phyloP scores from a whole-genome alignment of 30 jellyfish, hydroid and myxozoan species.

The Aurelia coerulea region DNA sequence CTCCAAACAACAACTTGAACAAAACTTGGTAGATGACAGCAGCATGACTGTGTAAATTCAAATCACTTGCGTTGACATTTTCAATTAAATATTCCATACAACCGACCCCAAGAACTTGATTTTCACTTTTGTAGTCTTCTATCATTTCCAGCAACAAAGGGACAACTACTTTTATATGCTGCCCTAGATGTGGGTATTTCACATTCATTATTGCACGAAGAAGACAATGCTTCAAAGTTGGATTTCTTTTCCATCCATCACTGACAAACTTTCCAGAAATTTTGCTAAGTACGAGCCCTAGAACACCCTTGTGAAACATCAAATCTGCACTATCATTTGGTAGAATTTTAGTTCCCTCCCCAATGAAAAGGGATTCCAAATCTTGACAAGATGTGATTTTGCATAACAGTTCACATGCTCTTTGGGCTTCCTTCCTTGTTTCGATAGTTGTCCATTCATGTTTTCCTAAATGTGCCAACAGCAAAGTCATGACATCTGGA shows the following conservation, averaged over 20 bases:
- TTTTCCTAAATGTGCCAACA: conserved; percentile 24
- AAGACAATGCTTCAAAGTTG: conserved; percentile 42
- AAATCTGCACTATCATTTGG: not conserved
- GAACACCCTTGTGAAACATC: conserved; percentile 62
- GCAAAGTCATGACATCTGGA: not conserved
- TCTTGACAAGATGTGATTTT: conserved; percentile 12
- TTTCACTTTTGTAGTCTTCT: conserved; percentile 66
- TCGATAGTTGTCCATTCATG: conserved; percentile 47
- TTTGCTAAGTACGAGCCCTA: conserved; percentile 34
- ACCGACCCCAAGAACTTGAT: conserved; percentile 75
- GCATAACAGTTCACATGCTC: not conserved
- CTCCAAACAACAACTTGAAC: conserved; percentile 64
- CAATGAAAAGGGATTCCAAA: conserved; percentile 35
- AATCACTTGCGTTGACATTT: conserved; percentile 79
- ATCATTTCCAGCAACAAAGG: conserved; percentile 58
- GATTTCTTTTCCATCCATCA: conserved; percentile 69
- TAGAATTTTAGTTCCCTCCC: not conserved
- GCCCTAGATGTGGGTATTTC: conserved; percentile 65
- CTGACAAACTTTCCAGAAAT: conserved; percentile 24
- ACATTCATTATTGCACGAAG: conserved; percentile 50
- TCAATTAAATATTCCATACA: conserved; percentile 49
- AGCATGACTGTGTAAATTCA: conserved; percentile 69
- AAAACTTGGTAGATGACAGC: conserved; percentile 71
- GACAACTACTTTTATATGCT: conserved; percentile 42
- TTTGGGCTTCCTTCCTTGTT: conserved; percentile 39